Evolutionary conservation across 2,888 invertebrate species (phyloP), one percentile per base, ranked within the genome.

Genomic region (Callyntrura guangdongensis): DNA sequence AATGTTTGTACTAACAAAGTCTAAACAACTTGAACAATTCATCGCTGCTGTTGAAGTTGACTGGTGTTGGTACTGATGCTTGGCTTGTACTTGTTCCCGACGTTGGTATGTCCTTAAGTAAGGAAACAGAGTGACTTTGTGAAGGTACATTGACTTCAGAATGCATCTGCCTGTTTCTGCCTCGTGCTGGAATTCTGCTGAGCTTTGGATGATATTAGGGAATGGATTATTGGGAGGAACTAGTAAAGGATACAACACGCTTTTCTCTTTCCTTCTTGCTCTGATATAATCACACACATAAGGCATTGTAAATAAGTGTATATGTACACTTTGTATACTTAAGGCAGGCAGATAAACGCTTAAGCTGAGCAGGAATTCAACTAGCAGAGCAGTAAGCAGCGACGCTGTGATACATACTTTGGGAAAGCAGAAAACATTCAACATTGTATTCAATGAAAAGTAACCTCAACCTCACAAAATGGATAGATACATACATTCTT

Each of bases 101-200:
- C 77, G 82, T 12, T 85, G 79, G 79, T 36, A 85, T 89, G 89
- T 90, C 90, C 90, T 90, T 90, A 90, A 90, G 86, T 85, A 69
- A 86, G 85, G 67, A 85, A 49, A 25, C 56, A 49, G 86, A 90
- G 90, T 90, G 93, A 92, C 91, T 92, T 91, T 90, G 89, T 86
- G 90, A 92, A 92, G 92, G 93, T 92, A 92, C 93, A 93, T 93
- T 93, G 93, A 93, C 93, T 93, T 92, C 90, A 88, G 91, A 86
- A 90, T 87, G 89, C 92, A 92, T 90, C 90, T 89, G 86, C 79
- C 87, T 81, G 69, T 90, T 83, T 77, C 89, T 91, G 92, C 93
- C 93, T 93, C 93, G 93, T 93, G 93, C 93, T 93, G 93, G 93
- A 93, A 93, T 93, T 92, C 92, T 91, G 91, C 86, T 85, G 87